These are phyloP conservation scores for Silurus meridionalis DNA, from an alignment of 2,113 vertebrate genomes.

Conservation along the genomic window DNA sequence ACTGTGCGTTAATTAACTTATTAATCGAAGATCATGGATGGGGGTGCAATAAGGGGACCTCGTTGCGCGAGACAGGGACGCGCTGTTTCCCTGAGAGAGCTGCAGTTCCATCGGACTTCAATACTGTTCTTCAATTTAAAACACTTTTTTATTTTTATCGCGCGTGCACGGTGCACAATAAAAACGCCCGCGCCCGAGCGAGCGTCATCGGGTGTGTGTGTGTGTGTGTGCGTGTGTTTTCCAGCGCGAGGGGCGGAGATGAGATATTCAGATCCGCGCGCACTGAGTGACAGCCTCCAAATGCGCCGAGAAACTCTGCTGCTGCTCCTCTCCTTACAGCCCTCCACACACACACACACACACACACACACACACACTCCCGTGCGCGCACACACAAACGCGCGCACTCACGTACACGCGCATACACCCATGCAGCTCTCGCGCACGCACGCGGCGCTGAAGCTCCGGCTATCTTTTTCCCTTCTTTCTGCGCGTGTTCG, in stretches of 20 bases:
- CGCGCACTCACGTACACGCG: slow-evolving; percentile 67
- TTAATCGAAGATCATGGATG: neutral
- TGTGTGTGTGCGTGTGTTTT: slow-evolving; percentile 48
- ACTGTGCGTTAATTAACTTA: neutral
- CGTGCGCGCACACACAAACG: neutral
- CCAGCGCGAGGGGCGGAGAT: slow-evolving; percentile 79
- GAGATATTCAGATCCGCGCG: slow-evolving; percentile 88
- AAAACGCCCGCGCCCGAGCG: neutral
- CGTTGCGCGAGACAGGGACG: neutral
- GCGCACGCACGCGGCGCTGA: slow-evolving; percentile 7
- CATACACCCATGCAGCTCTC: neutral
- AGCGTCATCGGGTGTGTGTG: neutral
- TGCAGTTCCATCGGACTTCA: neutral
- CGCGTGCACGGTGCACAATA: neutral
- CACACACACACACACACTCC: neutral
- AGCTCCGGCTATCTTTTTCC: neutral
- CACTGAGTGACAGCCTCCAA: slow-evolving; percentile 87
- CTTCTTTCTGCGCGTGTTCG: neutral
- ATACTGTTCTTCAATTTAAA: neutral
- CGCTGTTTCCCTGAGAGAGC: neutral
- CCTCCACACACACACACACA: slow-evolving; percentile 52
- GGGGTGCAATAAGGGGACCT: neutral
- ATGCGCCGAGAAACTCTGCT: slow-evolving; percentile 87
- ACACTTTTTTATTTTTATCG: neutral
- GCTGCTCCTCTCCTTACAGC: slow-evolving; percentile 81